Percentiles rank a stretch among this genome's conserved stretches.
Evolutionary conservation across 2,113 vertebrate genomes (phyloP).

Genomic region (Rhea americana): DNA sequence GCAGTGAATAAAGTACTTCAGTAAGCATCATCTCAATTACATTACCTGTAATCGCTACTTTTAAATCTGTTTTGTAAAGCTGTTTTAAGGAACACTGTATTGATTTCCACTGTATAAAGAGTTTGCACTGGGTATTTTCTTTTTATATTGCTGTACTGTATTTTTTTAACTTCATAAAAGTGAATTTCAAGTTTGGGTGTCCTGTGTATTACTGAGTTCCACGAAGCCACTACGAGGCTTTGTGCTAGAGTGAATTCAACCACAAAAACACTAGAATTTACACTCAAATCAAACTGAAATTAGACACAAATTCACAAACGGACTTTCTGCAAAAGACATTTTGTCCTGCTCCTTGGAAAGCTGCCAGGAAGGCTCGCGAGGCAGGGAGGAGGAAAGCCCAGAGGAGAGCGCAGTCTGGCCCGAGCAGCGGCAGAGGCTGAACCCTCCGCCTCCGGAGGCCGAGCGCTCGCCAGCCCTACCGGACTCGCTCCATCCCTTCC

Average conservation of each 20-base stretch:
- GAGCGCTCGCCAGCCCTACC: neutral
- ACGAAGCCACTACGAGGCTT: neutral
- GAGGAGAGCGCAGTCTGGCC: neutral
- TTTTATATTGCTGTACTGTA: constrained; percentile 58
- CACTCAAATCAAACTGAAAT: rapidly evolving
- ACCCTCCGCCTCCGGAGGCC: neutral
- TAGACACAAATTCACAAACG: neutral
- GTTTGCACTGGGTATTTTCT: constrained; percentile 64
- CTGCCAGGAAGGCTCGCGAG: neutral
- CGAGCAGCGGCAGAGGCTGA: neutral
- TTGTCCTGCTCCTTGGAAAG: neutral
- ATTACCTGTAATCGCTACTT: neutral
- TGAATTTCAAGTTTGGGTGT: neutral
- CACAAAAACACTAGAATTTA: too few relatives aligned
- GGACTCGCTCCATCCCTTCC: neutral
- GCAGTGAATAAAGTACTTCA: neutral
- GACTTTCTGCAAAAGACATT: neutral
- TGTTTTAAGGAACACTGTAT: constrained; percentile 28
- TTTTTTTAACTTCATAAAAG: constrained; percentile 73
- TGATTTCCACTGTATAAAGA: constrained; percentile 42
- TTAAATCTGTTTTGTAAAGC: constrained; percentile 22
- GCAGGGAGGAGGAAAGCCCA: neutral
- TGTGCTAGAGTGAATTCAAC: neutral
- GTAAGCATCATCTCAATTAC: neutral
- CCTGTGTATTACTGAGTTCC: neutral